These are phyloP conservation scores for Parauchenoglanis punctatus DNA, from an alignment of 2,797 vertebrate genomes.

Conservation along the genomic window DNA sequence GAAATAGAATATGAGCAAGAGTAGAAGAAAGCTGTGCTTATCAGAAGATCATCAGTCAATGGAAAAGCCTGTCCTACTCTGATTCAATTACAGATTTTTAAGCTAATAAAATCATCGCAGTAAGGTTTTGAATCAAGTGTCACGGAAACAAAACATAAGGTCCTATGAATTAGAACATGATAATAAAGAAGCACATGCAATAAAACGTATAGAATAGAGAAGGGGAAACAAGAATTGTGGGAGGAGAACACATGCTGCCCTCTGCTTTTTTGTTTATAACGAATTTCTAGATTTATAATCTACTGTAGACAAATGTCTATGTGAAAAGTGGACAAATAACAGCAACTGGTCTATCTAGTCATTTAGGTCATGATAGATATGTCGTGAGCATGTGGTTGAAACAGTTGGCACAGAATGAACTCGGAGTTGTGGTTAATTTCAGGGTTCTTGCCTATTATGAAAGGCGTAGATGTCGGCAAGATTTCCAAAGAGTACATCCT, in stretches of 20 bases:
- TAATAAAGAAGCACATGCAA: neutral
- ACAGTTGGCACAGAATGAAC: neutral
- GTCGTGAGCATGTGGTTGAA: neutral
- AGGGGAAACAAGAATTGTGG: neutral
- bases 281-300: neutral
- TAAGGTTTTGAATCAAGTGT: neutral
- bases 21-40: neutral
- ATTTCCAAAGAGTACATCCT: conserved; percentile 92
- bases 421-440: neutral
- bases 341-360: neutral
- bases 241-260: neutral
- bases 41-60: neutral
- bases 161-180: neutral
- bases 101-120: neutral
- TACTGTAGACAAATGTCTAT: neutral
- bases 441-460: conserved; percentile 82
- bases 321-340: neutral
- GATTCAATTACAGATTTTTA: neutral
- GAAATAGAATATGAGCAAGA: neutral
- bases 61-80: neutral
- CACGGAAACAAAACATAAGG: too few species aligned
- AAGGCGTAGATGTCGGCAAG: conserved; percentile 91
- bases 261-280: too few species aligned
- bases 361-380: neutral
- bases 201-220: neutral